Percentiles rank a stretch among this genome's conserved stretches.
Conservation (phyloP, 2,113 vertebrate genomes). For the Taurulus bubalis region DNA sequence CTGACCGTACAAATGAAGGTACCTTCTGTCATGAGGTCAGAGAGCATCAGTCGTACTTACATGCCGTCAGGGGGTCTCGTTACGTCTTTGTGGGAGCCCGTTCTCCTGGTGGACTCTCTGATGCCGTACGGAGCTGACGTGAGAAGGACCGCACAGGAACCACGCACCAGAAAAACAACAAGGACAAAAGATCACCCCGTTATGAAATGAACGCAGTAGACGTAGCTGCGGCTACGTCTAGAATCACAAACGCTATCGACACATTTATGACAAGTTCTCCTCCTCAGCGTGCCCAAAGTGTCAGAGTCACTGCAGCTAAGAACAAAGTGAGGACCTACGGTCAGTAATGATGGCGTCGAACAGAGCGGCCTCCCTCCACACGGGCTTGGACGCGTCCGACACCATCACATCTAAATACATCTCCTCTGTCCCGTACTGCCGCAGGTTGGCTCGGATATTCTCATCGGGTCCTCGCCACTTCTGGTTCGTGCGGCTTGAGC, state of each 20-base stretch:
- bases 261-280: background rate
- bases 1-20: background rate
- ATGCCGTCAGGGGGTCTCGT: slow-evolving; percentile 85
- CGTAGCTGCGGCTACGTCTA: background rate
- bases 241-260: background rate
- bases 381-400: slow-evolving; percentile 91
- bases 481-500: slow-evolving; percentile 95
- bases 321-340: slow-evolving; percentile 84
- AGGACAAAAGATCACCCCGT: background rate
- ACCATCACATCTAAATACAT: slow-evolving; percentile 93
- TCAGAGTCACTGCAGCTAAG: background rate
- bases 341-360: slow-evolving; percentile 97
- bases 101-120: slow-evolving; percentile 95
- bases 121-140: slow-evolving; percentile 94
- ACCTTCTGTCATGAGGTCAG: background rate
- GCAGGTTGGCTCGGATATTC: slow-evolving; percentile 95
- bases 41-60: slow-evolving; percentile 78
- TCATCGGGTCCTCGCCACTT: slow-evolving; percentile 99
- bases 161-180: background rate
- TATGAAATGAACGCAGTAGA: background rate
- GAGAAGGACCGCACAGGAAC: background rate
- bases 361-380: slow-evolving; percentile 88
- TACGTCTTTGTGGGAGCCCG: slow-evolving; percentile 90
- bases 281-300: background rate
- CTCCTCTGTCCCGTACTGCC: slow-evolving; percentile 93